These are phyloP conservation scores for Nemoura dubitans DNA, from an alignment of 2,888 invertebrate species.

Conservation along the genomic window DNA sequence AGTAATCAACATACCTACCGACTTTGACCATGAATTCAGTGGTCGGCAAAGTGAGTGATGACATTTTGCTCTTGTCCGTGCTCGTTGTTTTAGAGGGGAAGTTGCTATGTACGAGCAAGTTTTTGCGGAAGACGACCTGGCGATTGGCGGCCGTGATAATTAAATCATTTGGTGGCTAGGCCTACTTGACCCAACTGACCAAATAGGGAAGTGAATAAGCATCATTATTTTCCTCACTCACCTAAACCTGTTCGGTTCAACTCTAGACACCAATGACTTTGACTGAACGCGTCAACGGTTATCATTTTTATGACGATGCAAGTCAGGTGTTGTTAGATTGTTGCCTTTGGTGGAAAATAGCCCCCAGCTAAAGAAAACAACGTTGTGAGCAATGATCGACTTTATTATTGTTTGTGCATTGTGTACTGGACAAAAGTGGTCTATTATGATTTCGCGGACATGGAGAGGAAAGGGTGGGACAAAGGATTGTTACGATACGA, in stretches of 20 bases:
- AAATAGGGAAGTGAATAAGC: conserved; percentile 9
- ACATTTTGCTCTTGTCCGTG: not conserved
- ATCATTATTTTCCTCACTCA: not conserved
- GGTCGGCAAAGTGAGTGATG: not conserved
- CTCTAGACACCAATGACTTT: not conserved
- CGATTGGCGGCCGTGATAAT: not conserved
- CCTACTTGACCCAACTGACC: not conserved
- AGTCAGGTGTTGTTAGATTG: too few species aligned
- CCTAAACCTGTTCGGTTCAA: not conserved
- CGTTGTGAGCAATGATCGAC: too few species aligned
- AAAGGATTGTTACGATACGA: too few species aligned
- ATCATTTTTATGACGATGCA: too few species aligned
- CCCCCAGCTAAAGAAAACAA: too few species aligned
- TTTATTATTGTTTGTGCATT: too few species aligned
- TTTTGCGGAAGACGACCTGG: not conserved
- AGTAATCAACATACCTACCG: not conserved
- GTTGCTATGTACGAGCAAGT: not conserved
- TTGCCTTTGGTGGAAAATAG: too few species aligned
- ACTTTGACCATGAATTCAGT: not conserved
- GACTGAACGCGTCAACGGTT: not conserved
- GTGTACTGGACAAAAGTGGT: too few species aligned
- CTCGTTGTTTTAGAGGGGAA: not conserved
- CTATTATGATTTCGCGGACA: too few species aligned
- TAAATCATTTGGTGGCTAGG: not conserved
- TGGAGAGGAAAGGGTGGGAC: too few species aligned